phyloP scores from a whole-genome alignment of 2,888 invertebrate genomes.

The Macrophya alboannulata region DNA sequence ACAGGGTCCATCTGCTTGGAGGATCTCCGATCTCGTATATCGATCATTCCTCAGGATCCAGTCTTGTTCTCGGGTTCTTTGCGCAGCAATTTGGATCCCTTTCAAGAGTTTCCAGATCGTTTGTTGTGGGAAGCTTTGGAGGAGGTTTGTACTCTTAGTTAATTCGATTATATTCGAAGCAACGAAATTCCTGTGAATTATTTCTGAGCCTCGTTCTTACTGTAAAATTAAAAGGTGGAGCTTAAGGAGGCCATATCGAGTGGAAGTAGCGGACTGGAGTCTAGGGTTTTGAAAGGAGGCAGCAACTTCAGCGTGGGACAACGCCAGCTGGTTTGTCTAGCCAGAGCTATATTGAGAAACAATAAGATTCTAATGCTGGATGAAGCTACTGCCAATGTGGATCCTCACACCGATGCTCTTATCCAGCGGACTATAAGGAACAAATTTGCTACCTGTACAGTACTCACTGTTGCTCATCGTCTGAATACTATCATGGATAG shows the following conservation, averaged over 20 bases:
- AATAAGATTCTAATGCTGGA: slow-evolving; percentile 90
- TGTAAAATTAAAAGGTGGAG: slow-evolving; percentile 84
- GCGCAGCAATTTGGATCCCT: slow-evolving; percentile 95
- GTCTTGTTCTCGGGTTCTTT: slow-evolving; percentile 93
- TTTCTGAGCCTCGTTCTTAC: slow-evolving; percentile 70
- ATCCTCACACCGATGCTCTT: slow-evolving; percentile 89
- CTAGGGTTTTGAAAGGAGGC: slow-evolving; percentile 88
- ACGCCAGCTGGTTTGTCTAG: slow-evolving; percentile 90
- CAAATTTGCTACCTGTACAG: slow-evolving; percentile 90
- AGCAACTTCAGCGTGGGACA: slow-evolving; percentile 91
- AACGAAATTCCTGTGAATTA: not conserved
- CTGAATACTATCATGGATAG: slow-evolving; percentile 95
- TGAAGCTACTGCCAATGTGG: slow-evolving; percentile 93
- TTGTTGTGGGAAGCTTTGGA: slow-evolving; percentile 93
- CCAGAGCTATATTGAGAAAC: slow-evolving; percentile 88
- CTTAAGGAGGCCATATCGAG: slow-evolving; percentile 82
- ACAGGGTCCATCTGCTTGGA: slow-evolving; percentile 81
- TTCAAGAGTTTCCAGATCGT: slow-evolving; percentile 89
- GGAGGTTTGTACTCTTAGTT: slow-evolving; percentile 78
- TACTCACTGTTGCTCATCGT: slow-evolving; percentile 93
- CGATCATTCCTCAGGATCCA: slow-evolving; percentile 90
- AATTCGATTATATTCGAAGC: not conserved
- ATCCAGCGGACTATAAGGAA: slow-evolving; percentile 90
- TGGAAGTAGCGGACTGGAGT: slow-evolving; percentile 82
- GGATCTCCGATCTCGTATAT: slow-evolving; percentile 82